Conservation (phyloP, 2,113 vertebrate species). For the Zapornia atra region DNA sequence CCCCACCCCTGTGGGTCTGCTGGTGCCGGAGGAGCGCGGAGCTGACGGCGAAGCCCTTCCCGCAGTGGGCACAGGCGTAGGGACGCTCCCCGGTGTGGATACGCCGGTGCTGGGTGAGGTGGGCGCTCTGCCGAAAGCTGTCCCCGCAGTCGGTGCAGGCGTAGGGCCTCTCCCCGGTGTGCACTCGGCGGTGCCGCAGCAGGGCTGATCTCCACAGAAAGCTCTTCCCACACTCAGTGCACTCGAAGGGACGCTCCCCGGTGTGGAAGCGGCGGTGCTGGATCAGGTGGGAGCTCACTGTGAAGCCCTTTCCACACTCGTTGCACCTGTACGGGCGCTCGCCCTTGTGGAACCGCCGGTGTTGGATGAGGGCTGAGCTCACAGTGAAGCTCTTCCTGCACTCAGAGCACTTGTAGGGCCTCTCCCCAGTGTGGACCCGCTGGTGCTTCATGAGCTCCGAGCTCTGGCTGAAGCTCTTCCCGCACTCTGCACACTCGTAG, state of each 20-base stretch:
- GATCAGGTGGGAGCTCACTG: constrained; percentile 72
- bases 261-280: constrained; percentile 73
- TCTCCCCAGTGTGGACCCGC: constrained; percentile 72
- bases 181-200: constrained; percentile 22
- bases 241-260: constrained; percentile 23
- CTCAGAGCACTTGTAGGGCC: constrained; percentile 60
- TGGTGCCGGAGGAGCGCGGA: constrained; percentile 37
- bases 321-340: constrained; percentile 68
- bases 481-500: constrained; percentile 38
- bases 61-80: background rate
- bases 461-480: constrained; percentile 72
- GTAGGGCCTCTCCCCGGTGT: constrained; percentile 47
- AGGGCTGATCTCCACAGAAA: constrained; percentile 51
- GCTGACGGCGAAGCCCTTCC: constrained; percentile 42
- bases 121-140: constrained; percentile 51
- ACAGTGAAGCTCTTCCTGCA: constrained; percentile 69
- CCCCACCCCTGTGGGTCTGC: background rate
- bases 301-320: constrained; percentile 73
- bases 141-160: constrained; percentile 11
- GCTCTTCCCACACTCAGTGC: constrained; percentile 14
- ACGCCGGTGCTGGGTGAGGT: constrained; percentile 53
- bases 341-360: constrained; percentile 66
- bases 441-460: constrained; percentile 73
- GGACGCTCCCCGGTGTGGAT: constrained; percentile 52
- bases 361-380: constrained; percentile 74